phyloP scores from a whole-genome alignment of 2,888 invertebrate genomes.

The Xylota segnis region DNA sequence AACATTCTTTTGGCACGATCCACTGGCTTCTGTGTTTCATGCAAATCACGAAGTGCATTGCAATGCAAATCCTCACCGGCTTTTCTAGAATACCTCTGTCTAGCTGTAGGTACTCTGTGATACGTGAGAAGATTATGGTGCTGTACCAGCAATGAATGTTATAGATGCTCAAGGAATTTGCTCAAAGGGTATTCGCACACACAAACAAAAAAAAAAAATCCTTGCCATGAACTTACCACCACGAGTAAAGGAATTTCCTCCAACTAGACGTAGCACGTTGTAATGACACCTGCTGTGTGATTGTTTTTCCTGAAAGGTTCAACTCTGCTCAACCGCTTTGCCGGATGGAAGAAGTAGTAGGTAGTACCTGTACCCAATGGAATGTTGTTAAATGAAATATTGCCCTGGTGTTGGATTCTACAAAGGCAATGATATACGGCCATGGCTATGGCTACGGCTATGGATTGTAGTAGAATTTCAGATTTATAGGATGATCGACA shows the following conservation, averaged over 20 bases:
- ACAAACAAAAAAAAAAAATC: not conserved
- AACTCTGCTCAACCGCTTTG: not conserved
- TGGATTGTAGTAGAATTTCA: slow-evolving; percentile 1
- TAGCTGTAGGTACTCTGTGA: slow-evolving; percentile 2
- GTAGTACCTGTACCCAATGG: not conserved
- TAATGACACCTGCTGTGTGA: not conserved
- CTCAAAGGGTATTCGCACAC: not conserved
- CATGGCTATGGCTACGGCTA: too few relatives aligned
- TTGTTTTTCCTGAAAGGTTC: not conserved
- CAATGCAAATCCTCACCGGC: slow-evolving; percentile 30
- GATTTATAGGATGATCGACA: slow-evolving; percentile 1
- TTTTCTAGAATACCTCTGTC: slow-evolving; percentile 20
- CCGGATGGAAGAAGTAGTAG: not conserved
- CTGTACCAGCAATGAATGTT: not conserved
- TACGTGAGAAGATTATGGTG: slow-evolving; percentile 29
- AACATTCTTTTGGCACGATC: slow-evolving; percentile 21
- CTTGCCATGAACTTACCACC: slow-evolving; percentile 3
- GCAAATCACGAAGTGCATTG: slow-evolving; percentile 50
- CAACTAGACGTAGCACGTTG: not conserved
- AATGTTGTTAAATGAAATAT: slow-evolving; percentile 21
- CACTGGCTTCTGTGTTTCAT: slow-evolving; percentile 44
- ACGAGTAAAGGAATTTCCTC: not conserved
- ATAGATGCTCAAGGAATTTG: not conserved
- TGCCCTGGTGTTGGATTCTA: not conserved
- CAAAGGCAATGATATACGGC: not conserved